A percentile compares a stretch with the other conserved stretches of the same genome.
These are phyloP conservation scores for Callinectes sapidus DNA, from an alignment of 2,888 invertebrate species.

Conservation along the genomic window DNA sequence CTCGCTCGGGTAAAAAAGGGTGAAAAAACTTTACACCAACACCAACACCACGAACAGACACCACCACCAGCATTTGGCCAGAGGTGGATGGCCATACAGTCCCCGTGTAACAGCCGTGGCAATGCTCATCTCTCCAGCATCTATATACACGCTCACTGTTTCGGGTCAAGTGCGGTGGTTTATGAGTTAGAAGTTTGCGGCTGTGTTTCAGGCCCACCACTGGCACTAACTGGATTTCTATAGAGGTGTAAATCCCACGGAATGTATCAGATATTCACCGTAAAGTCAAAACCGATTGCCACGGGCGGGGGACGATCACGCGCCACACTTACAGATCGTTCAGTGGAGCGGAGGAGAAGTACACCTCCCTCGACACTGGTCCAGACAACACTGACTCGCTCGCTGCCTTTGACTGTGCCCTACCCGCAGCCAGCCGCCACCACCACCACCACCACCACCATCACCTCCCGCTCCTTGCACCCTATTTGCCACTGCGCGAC, in stretches of 20 bases:
- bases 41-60: neutral
- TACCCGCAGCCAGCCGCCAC: neutral
- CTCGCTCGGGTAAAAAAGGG: neutral
- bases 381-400: slow-evolving; percentile 53
- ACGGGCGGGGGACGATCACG: neutral
- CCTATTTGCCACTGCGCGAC: neutral
- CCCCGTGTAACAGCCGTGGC: neutral
- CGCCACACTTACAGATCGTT: slow-evolving; percentile 44
- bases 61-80: slow-evolving; percentile 9
- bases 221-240: neutral
- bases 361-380: slow-evolving; percentile 55
- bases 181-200: slow-evolving; percentile 26
- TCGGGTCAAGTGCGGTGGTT: slow-evolving; percentile 8
- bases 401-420: slow-evolving; percentile 10
- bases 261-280: slow-evolving; percentile 4
- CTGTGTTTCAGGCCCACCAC: slow-evolving; percentile 5
- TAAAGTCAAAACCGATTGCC: slow-evolving; percentile 1
- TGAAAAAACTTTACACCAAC: neutral
- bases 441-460: neutral
- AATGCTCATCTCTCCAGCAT: neutral
- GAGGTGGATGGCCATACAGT: neutral
- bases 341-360: slow-evolving; percentile 38
- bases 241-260: neutral
- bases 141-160: slow-evolving; percentile 18
- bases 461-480: neutral